Evolutionary conservation across 2,797 vertebrate species (phyloP).

Genomic region (Trichosurus vulpecula): DNA sequence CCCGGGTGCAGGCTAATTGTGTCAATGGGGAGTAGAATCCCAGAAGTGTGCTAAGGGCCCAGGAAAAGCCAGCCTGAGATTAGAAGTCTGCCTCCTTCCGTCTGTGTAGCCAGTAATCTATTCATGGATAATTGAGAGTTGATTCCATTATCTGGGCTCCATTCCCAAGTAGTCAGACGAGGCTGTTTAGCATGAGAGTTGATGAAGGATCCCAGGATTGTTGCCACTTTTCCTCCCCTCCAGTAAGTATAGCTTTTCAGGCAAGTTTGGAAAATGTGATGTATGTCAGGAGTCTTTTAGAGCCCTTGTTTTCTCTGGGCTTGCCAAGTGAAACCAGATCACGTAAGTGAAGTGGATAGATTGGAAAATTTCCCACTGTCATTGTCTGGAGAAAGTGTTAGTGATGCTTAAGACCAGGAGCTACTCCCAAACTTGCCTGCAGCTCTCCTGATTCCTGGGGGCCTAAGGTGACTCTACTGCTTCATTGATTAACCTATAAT

Average conservation of each 20-base stretch:
- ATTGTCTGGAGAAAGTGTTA: conserved; percentile 28
- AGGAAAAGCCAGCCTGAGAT: not conserved
- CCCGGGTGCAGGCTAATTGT: not conserved
- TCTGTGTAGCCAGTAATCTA: not conserved
- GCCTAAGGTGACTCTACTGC: not conserved
- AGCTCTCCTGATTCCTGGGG: not conserved
- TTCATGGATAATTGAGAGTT: not conserved
- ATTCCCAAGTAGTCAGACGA: not conserved
- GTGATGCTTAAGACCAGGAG: not conserved
- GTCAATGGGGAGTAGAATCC: not conserved
- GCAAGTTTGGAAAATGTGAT: not conserved
- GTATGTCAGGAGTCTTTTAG: conserved; percentile 28
- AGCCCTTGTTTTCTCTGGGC: conserved; percentile 38
- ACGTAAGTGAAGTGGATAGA: conserved; percentile 12
- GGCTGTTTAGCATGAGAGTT: conserved; percentile 5
- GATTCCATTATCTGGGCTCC: not conserved
- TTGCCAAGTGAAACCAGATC: conserved; percentile 31
- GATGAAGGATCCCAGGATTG: not conserved
- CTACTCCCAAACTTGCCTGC: not conserved
- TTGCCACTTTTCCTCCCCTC: conserved; percentile 3
- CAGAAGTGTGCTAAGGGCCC: not conserved
- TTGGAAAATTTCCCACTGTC: conserved; percentile 10
- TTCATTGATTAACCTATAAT: not conserved
- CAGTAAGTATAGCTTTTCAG: conserved; percentile 5
- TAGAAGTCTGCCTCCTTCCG: not conserved